These are phyloP conservation scores for Osedax frankpressi DNA, from an alignment of 2,888 invertebrate species.

Conservation along the genomic window DNA sequence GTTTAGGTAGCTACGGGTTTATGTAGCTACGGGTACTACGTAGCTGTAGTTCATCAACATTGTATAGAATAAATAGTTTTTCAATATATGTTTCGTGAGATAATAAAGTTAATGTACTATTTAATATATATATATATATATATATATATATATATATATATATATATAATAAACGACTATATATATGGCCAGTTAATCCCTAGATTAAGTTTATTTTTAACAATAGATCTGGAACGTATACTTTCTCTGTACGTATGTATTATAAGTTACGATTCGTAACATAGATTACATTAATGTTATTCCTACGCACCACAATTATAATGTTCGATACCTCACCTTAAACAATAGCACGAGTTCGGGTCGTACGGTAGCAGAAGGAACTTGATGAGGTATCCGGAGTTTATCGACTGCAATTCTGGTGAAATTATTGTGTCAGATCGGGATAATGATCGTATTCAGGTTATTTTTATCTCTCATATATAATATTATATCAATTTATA, in stretches of 20 bases:
- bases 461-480: too few relatives aligned
- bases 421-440: slow-evolving; percentile 21
- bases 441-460: slow-evolving; percentile 21
- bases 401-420: slow-evolving; percentile 22
- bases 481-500: not conserved
- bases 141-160: not conserved
- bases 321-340: not conserved
- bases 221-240: too few relatives aligned
- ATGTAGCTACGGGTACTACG: too few relatives aligned
- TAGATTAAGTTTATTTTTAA: too few relatives aligned
- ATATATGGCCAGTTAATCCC: too few relatives aligned
- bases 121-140: not conserved
- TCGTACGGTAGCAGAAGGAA: slow-evolving; percentile 18
- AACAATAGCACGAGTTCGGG: slow-evolving; percentile 16
- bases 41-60: not conserved
- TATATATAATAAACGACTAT: too few relatives aligned
- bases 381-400: slow-evolving; percentile 21
- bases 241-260: too few relatives aligned
- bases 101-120: not conserved
- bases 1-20: too few relatives aligned
- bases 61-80: not conserved
- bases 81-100: not conserved
- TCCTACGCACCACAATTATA: not conserved
- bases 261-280: too few relatives aligned
- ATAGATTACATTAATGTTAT: too few relatives aligned